Evolutionary conservation across 2,113 vertebrate genomes (phyloP).

Genomic region (Herpetotheres cachinnans): DNA sequence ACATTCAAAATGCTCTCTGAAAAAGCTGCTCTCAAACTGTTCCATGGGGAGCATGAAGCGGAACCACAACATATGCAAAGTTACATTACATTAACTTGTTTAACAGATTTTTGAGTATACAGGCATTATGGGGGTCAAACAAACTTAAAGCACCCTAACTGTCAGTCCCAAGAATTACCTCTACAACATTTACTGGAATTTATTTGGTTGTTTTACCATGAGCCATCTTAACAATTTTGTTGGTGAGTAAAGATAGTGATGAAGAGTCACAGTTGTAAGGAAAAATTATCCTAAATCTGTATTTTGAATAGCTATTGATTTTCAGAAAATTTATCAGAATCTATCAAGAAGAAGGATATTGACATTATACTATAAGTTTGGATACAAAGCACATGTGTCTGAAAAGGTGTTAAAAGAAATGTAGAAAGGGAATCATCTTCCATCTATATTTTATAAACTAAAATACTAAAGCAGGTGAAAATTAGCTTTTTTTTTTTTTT

Average conservation of each 20-base stretch:
- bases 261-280: neutral
- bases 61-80: neutral
- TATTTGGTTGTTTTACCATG: neutral
- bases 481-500: neutral
- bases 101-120: neutral
- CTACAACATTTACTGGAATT: neutral
- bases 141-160: neutral
- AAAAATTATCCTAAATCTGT: neutral
- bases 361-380: neutral
- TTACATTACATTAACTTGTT: neutral
- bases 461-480: neutral
- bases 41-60: neutral
- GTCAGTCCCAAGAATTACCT: neutral
- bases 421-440: neutral
- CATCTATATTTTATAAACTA: neutral
- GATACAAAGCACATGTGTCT: neutral
- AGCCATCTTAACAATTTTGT: neutral
- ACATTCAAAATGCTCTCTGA: neutral
- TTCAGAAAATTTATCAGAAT: neutral
- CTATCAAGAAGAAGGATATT: neutral
- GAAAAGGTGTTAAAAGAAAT: neutral
- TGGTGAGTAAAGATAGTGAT: neutral
- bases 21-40: neutral
- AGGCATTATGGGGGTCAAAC: neutral
- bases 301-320: neutral